Base-by-base conservation (phyloP, 2,113 vertebrate species). In the Callionymus lyra region DNA sequence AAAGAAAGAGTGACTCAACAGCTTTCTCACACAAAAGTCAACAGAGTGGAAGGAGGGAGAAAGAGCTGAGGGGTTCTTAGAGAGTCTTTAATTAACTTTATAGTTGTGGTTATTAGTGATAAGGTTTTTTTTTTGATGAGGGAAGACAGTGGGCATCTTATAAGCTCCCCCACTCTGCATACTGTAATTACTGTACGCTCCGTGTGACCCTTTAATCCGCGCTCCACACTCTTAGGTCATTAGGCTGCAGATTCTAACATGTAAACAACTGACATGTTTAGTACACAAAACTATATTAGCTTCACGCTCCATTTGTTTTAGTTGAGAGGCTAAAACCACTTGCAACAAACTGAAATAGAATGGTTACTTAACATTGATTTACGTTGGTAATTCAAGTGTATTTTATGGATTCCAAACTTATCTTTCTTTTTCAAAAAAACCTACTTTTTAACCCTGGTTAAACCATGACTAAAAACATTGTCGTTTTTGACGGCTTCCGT, bases 91-190 rank as follows among this genome's bases (percentile, higher is more conserved):
- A 82, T 82, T 77, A 77, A 72, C 50, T 61, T 45, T 52, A 72
- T 74, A 67, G 65, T 45, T 55, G 50, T 58, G 71, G 62, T 73
- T 75, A 72, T 75, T 74, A 70, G 53, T 19, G 63, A 76, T 76
- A 72, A 73, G 70, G 60, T 55, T 76, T 59, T 61, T 54, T 50
- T n/a, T n/a, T n/a, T n/a, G n/a, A n/a, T n/a, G n/a, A n/a, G n/a
- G n/a, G n/a, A n/a, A n/a, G n/a, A n/a, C 55, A 53, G 36, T 31
- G 46, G 2, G 15, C 34, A 31, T 56, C 52, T 42, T 62, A 64
- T 74, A 64, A 59, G 47, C 48, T 42, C 38, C 44, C 38, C 38
- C 37, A 9, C 10, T 3, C 10, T 40, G 32, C 44, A 19, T 60
- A 56, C 63, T 68, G 58, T 72, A 68, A 62, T 70, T 63, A 73